Conservation (phyloP, 2,888 invertebrate genomes). For the Phoronis australis region DNA sequence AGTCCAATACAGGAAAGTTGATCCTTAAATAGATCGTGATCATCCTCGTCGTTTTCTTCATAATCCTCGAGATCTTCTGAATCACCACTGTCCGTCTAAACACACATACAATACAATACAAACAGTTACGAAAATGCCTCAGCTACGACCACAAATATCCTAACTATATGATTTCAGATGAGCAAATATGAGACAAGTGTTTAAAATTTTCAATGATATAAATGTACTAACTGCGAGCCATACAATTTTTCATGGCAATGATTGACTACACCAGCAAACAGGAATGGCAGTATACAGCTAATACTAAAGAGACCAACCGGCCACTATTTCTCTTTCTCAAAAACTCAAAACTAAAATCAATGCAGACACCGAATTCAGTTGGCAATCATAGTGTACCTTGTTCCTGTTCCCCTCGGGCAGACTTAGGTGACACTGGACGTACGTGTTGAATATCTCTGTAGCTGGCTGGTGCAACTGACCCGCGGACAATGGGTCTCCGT, state of each 20-base stretch:
- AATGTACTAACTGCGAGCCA: no score
- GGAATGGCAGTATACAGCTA: no score
- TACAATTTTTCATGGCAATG: no score
- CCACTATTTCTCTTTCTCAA: no score
- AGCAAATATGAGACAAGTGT: no score
- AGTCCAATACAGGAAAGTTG: constrained; percentile 70
- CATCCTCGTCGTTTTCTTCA: constrained; percentile 64
- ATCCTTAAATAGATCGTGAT: constrained; percentile 64
- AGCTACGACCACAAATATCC: background rate
- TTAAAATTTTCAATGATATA: no score
- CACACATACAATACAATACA: background rate
- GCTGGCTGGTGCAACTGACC: constrained; percentile 33
- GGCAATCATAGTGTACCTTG: no score
- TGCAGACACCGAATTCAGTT: no score
- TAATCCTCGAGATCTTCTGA: constrained; percentile 56
- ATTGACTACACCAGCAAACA: no score
- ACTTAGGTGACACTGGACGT: constrained; percentile 72
- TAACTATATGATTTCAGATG: background rate
- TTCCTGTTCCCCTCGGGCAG: constrained; percentile 72
- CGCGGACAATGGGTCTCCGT: constrained; percentile 42
- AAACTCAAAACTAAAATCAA: no score
- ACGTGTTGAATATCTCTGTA: constrained; percentile 67
- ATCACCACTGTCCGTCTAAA: constrained; percentile 1
- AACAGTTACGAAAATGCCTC: no score
- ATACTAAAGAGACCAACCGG: no score